phyloP scores from a whole-genome alignment of 2,113 vertebrate genomes.

The Gopherus evgoodei region DNA sequence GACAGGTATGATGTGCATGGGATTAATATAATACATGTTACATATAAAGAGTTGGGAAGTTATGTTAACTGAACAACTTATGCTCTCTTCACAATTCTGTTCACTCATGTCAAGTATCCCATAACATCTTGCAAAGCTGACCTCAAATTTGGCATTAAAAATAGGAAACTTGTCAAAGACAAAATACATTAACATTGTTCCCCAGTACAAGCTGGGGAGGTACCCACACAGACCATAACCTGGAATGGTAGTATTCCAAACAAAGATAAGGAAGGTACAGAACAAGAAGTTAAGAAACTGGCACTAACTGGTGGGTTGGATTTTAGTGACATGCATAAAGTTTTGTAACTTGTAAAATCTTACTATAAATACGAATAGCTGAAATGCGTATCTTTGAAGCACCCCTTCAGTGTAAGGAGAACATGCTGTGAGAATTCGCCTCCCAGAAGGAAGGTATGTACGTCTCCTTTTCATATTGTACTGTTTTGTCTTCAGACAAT shows the following conservation, averaged over 20 bases:
- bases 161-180: background rate
- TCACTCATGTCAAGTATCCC: background rate
- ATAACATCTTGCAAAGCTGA: background rate
- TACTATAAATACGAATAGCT: background rate
- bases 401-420: background rate
- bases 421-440: background rate
- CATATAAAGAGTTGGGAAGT: background rate
- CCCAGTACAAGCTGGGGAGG: background rate
- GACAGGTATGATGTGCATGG: background rate
- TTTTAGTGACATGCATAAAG: background rate
- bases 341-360: background rate
- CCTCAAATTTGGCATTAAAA: background rate
- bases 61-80: background rate
- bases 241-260: background rate
- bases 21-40: background rate
- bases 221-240: background rate
- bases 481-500: background rate
- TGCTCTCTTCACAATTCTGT: background rate
- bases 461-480: background rate
- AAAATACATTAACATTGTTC: background rate
- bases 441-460: background rate
- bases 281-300: background rate
- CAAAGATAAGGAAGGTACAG: background rate
- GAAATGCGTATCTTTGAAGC: background rate
- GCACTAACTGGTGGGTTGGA: background rate